A percentile compares a stretch with the other conserved stretches of the same genome.
phyloP scores from a whole-genome alignment of 2,888 invertebrate species.

The Calephelis perditalis region DNA sequence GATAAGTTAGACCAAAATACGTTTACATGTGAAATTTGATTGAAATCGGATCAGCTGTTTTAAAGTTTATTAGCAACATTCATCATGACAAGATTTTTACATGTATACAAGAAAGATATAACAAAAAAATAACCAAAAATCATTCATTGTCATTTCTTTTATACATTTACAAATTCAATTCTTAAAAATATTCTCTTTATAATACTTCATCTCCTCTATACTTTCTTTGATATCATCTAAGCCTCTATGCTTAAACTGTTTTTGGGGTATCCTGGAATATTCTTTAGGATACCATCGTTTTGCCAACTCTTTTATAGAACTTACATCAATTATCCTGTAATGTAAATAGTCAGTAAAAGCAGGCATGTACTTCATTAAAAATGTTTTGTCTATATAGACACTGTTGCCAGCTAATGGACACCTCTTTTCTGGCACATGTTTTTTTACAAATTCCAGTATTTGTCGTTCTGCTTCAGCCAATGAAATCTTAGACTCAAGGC shows the following conservation, averaged over 20 bases:
- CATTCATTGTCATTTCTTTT: too few relatives aligned
- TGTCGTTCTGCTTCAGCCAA: constrained; percentile 83
- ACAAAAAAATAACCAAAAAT: too few relatives aligned
- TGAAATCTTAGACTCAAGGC: constrained; percentile 81
- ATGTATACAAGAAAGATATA: too few relatives aligned
- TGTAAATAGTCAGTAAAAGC: constrained; percentile 87
- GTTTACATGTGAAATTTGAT: too few relatives aligned
- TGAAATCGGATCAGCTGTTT: too few relatives aligned
- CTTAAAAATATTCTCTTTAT: constrained; percentile 81
- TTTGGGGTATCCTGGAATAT: constrained; percentile 77
- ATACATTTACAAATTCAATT: too few relatives aligned
- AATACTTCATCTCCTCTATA: constrained; percentile 89
- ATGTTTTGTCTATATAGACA: constrained; percentile 90
- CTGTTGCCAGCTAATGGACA: constrained; percentile 93
- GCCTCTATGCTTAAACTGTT: constrained; percentile 83
- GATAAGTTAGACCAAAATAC: too few relatives aligned
- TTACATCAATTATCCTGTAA: constrained; percentile 96
- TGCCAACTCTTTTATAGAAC: constrained; percentile 90
- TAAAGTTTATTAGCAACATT: too few relatives aligned
- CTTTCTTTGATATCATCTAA: constrained; percentile 92
- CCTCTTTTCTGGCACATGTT: constrained; percentile 73
- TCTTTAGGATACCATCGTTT: constrained; percentile 86
- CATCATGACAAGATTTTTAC: too few relatives aligned
- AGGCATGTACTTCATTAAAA: constrained; percentile 91
- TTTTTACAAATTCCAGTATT: constrained; percentile 84